Evolutionary conservation across 2,797 vertebrate species (phyloP), one percentile per base, ranked within the genome.

Genomic region (Carcharodon carcharias): DNA sequence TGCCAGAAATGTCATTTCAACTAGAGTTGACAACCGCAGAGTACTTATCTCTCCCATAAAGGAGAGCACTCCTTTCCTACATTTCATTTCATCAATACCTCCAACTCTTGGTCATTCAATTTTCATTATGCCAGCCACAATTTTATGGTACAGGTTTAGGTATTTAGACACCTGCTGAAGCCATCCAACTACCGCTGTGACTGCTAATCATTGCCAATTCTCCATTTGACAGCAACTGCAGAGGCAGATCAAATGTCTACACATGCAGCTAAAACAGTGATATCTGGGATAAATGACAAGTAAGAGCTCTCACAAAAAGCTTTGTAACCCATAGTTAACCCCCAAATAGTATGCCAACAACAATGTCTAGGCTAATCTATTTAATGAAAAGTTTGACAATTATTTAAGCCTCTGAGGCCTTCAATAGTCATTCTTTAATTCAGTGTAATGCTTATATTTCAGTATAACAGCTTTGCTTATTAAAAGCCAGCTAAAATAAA

Each of bases 401-500:
- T 54, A 54, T n/a, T 56, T 71, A 56, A 35, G 31, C 23, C 45
- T 95, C 50, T 95, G 26, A 73, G 5, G 28, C 92, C 14, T 50
- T 14, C 11, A 40, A 54, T 54, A 56, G 94, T 93, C 45, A 56
- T 54, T 77, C 50, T 73, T 95, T 54, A 54, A 73, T 77, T 77
- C 35, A 4, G 12, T 21, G 31, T 77, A 56, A 73, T 77, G 5
- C 28, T 6, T 50, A 50, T 1, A 50, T 1, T 50, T 50, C 8
- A 54, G 69, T 77, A 31, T 95, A 77, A 95, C 56, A 50, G 69
- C 50, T 95, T 95, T 95, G 69, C 45, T 95, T 95, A 77, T 71
- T 77, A 77, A n/a, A 95, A 73, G 14, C 12, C 94, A 77, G n/a
- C 11, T 50, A 56, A 95, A 95, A 54, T 95, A 77, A 95, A 95